Evolutionary conservation across 2,888 invertebrate genomes (phyloP), one percentile per base, ranked within the genome.

Genomic region (Drosophila nr. perissopoda): DNA sequence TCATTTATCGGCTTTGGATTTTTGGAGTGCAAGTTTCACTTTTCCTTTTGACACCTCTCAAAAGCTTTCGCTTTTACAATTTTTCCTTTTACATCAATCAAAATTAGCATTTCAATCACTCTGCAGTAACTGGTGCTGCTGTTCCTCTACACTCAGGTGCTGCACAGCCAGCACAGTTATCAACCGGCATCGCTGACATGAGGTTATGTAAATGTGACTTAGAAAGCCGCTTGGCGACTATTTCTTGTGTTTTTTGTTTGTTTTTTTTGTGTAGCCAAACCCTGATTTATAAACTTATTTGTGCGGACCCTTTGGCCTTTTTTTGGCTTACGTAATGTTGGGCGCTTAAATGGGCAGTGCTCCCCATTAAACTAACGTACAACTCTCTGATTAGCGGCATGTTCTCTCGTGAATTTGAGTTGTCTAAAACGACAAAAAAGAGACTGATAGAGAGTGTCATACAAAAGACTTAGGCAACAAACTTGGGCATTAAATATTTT

Each of bases 391-490:
- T 34, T 51, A 48, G 16, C 27, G n/a, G 49, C 29, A 27, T 52
- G 42, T 80, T 78, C 76, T 72, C 68, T 68, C 54, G 59, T 54
- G 45, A 68, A 49, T 56, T 49, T 27, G n/a, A 52, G 54, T 25
- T 49, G 42, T 16, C 13, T 18, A 57, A 68, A 16, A 45, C 21
- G 45, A 13, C 21, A 7, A 2, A 29, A 34, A 52, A 18, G 27
- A 27, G 29, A 21, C 21, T 56, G 70, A 73, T 18, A 18, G 71
- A 78, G 69, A 89, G 78, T 81, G 81, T 34, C 63, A 76, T 70
- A 83, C 80, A 70, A 91, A 91, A 87, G 91, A 91, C 80, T 90
- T 77, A 82, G 78, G 83, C 78, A 78, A 75, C 80, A 73, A 90
- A 89, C 90, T 71, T 54, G 54, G 27, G 13, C 56, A 65, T 65